A percentile compares a stretch with the other conserved stretches of the same genome.
phyloP scores from a whole-genome alignment of 2,113 vertebrate genomes.

The Rhea americana region DNA sequence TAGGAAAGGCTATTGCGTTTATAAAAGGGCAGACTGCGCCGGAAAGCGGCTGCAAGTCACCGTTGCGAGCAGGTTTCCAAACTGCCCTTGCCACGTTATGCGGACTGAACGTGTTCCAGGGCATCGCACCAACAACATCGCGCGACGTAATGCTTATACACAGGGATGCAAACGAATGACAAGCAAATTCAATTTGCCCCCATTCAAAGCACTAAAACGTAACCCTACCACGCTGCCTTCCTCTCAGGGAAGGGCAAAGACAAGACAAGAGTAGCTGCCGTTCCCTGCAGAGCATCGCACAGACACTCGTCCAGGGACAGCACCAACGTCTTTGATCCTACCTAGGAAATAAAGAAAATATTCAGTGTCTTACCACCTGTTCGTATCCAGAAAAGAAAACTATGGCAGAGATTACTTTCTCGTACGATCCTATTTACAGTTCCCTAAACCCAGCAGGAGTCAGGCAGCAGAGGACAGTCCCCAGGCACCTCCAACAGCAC shows the following conservation, averaged over 20 bases:
- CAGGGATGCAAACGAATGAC: neutral
- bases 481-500: neutral
- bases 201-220: neutral
- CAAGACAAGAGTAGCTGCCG: neutral
- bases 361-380: neutral
- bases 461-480: neutral
- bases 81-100: constrained; percentile 36
- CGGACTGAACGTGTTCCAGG: neutral
- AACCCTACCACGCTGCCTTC: neutral
- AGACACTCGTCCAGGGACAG: neutral
- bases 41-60: neutral
- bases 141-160: neutral
- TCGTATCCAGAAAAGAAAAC: neutral
- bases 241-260: neutral
- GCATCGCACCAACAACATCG: neutral
- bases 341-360: neutral
- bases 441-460: neutral
- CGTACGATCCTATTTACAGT: neutral
- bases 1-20: neutral
- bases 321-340: neutral
- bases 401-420: neutral
- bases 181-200: neutral
- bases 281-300: neutral
- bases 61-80: constrained; percentile 15
- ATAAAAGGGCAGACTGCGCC: neutral